These are phyloP conservation scores for Spisula subtruncata DNA, from an alignment of 2,888 invertebrate genomes.

Conservation along the genomic window DNA sequence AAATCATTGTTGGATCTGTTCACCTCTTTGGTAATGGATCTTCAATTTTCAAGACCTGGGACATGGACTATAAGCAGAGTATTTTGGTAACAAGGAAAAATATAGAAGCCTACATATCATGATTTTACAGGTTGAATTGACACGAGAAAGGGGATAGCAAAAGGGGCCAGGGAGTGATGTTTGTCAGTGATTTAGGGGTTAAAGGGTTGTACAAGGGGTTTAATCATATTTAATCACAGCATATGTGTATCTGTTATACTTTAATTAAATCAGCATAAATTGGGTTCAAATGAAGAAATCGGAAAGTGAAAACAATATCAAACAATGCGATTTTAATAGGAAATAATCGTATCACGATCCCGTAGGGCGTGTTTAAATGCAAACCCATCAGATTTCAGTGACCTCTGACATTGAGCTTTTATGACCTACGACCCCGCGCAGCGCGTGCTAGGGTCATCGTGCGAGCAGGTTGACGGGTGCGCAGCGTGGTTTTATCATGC, in stretches of 20 bases:
- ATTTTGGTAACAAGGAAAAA: too few relatives aligned
- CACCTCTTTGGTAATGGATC: too few relatives aligned
- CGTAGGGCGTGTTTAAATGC: conserved; percentile 46
- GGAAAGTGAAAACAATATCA: conserved; percentile 45
- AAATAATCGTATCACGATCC: conserved; percentile 60
- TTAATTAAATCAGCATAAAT: conserved; percentile 40
- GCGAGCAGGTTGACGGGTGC: conserved; percentile 55
- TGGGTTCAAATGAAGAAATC: conserved; percentile 51
- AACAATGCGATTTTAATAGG: conserved; percentile 58
- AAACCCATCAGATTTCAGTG: conserved; percentile 39
- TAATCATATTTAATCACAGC: conserved; percentile 63
- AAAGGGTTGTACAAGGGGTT: conserved; percentile 53
- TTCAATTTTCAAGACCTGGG: too few relatives aligned
- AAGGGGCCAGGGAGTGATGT: background rate
- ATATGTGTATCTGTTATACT: conserved; percentile 52
- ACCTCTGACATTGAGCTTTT: conserved; percentile 48
- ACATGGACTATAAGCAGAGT: too few relatives aligned
- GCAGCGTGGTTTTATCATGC: conserved; percentile 58
- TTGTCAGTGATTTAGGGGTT: conserved; percentile 21
- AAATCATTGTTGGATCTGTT: too few relatives aligned
- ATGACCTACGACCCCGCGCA: conserved; percentile 56
- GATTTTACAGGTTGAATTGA: too few relatives aligned
- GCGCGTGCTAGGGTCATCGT: conserved; percentile 66
- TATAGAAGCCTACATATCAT: too few relatives aligned
- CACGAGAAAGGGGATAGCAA: too few relatives aligned